Conservation (phyloP, 2,113 vertebrate species). For the Lasiurus borealis region DNA sequence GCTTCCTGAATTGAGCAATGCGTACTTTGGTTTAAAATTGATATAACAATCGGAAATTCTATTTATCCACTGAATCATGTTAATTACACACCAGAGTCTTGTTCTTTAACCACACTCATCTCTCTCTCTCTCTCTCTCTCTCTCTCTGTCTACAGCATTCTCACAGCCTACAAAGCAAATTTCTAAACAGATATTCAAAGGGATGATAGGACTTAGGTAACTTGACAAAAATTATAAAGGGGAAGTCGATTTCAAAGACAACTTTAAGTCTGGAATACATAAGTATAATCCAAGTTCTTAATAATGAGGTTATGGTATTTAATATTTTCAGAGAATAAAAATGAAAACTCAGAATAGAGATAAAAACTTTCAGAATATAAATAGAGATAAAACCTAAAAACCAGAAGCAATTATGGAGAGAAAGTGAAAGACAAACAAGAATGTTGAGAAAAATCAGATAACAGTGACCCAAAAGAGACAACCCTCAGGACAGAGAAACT, state of each 20-base stretch:
- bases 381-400: conserved; percentile 47
- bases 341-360: neutral
- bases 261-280: neutral
- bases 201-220: conserved; percentile 16
- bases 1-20: conserved; percentile 56
- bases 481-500: conserved; percentile 50
- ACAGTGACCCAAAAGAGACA: conserved; percentile 51
- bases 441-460: conserved; percentile 73
- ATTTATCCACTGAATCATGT: conserved; percentile 25
- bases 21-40: conserved; percentile 64
- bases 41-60: conserved; percentile 62
- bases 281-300: neutral
- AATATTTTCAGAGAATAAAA: conserved; percentile 15
- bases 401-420: conserved; percentile 42
- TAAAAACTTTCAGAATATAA: conserved; percentile 50
- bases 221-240: conserved; percentile 51
- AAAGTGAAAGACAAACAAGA: conserved; percentile 59
- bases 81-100: conserved; percentile 35
- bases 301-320: neutral
- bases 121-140: conserved; percentile 10
- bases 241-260: conserved; percentile 44
- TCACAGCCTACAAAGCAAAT: conserved; percentile 20
- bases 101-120: conserved; percentile 28
- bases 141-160: conserved; percentile 3
- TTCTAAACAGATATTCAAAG: conserved; percentile 42